Base-by-base conservation (phyloP, 2,113 vertebrate genomes). In the Tachysurus vachellii region DNA sequence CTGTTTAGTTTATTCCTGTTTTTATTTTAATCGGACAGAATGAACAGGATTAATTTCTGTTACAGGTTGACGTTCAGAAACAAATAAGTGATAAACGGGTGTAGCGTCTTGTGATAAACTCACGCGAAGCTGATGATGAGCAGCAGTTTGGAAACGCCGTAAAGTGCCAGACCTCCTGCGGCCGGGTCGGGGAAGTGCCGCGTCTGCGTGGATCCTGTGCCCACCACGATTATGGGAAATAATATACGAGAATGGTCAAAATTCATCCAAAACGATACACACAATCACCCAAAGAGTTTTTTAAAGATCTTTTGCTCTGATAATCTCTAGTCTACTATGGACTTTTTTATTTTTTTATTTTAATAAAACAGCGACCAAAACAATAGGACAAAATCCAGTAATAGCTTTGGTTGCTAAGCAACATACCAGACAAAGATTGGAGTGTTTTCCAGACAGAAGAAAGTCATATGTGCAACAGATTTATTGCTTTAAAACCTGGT, bases 101-200 rank as follows among this genome's bases (percentile, higher is more conserved):
- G 10, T 21, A 6, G n/a, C 0, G 17, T 56, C 7, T 19, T 9
- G 77, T 59, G 21, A 36, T 57, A 80, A 53, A 95, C 96, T 93
- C 95, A 99, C 98, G 99, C 97, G 90, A 97, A 99, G 93, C 97
- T 99, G 94, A 99, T 97, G 93, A 99, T 94, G 88, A 99, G 95
- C 91, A 99, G 96, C 89, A 99, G 94, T 94, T 96, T 99, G 92
- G 98, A 99, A 91, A 99, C 96, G 1, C 97, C 98, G 94, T 98
- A 98, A 57, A 99, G 95, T 59, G 97, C 97, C 86, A 97, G 95
- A 88, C 97, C 94, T 0, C 91, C 94, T 14, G 95, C 91, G 89
- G 95, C 93, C 68, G 97, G 96, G 88, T 98, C 97, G 0, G 97
- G 96, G 93, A 96, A 91, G 88, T 97, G 96, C 92, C 97, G 93